A percentile compares a stretch with the other conserved stretches of the same genome.
Evolutionary conservation across 2,888 invertebrate species (phyloP).

Genomic region (Cerceris rybyensis): DNA sequence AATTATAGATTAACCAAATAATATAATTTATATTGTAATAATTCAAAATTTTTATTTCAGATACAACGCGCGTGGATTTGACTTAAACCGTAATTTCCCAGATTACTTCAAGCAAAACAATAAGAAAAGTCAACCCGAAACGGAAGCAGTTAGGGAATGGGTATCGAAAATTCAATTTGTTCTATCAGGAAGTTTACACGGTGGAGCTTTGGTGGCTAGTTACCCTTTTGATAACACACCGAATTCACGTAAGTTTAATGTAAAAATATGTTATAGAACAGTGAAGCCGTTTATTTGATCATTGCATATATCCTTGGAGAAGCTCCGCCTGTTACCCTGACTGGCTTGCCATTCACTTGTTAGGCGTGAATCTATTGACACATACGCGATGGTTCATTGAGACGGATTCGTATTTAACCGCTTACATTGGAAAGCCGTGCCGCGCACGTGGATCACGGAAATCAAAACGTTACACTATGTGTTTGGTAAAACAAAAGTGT

Average conservation of each 20-base stretch:
- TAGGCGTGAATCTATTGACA: no score
- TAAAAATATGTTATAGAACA: neutral
- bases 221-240: constrained; percentile 99
- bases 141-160: constrained; percentile 97
- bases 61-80: constrained; percentile 93
- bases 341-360: no score
- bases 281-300: no score
- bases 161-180: constrained; percentile 96
- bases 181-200: constrained; percentile 96
- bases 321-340: no score
- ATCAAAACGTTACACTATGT: no score
- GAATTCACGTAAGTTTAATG: constrained; percentile 90
- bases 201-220: constrained; percentile 97
- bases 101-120: constrained; percentile 96
- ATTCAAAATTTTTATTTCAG: constrained; percentile 80
- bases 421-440: no score
- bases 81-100: constrained; percentile 97
- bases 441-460: no score
- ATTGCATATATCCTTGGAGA: no score
- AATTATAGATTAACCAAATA: constrained; percentile 4
- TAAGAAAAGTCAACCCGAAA: constrained; percentile 95
- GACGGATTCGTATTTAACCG: no score
- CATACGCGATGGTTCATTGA: no score
- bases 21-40: neutral
- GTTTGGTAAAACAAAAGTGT: no score